phyloP scores from a whole-genome alignment of 2,797 vertebrate genomes.

The Saxicola maurus region DNA sequence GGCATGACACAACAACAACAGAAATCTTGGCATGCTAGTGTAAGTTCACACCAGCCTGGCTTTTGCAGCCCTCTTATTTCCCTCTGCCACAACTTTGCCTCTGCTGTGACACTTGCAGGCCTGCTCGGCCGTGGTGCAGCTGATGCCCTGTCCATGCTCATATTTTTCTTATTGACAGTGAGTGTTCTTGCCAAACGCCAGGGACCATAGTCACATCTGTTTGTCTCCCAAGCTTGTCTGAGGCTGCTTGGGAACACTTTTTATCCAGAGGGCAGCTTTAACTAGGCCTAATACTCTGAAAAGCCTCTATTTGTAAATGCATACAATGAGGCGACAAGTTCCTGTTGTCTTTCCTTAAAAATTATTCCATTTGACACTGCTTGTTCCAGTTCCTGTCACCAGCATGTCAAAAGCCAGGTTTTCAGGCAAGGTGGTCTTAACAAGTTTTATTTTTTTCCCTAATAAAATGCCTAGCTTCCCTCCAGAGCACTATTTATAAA shows the following conservation, averaged over 20 bases:
- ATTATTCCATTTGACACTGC: conserved; percentile 77
- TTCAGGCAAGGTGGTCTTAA: conserved; percentile 73
- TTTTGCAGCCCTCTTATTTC: conserved; percentile 65
- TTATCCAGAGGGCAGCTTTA: conserved; percentile 76
- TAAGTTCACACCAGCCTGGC: conserved; percentile 63
- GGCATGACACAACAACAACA: conserved; percentile 24
- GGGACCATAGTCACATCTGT: conserved; percentile 98
- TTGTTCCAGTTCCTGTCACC: conserved; percentile 73
- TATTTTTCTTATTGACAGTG: conserved; percentile 92
- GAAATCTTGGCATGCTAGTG: conserved; percentile 15
- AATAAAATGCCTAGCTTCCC: conserved; percentile 61
- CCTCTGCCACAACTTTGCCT: conserved; percentile 46
- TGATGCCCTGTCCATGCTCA: conserved; percentile 95
- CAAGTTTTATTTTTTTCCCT: conserved; percentile 56
- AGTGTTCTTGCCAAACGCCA: conserved; percentile 97
- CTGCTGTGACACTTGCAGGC: conserved; percentile 70
- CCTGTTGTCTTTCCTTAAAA: conserved; percentile 73
- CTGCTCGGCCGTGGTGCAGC: conserved; percentile 79
- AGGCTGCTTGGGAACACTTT: conserved; percentile 68
- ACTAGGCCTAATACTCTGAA: conserved; percentile 74
- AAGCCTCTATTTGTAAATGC: conserved; percentile 73
- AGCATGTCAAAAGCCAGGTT: conserved; percentile 74
- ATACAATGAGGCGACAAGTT: conserved; percentile 68
- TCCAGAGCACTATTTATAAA: conserved; percentile 75
- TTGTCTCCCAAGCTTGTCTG: conserved; percentile 82